Conservation (phyloP, 2,888 invertebrate genomes). For the Bedellia somnulentella region DNA sequence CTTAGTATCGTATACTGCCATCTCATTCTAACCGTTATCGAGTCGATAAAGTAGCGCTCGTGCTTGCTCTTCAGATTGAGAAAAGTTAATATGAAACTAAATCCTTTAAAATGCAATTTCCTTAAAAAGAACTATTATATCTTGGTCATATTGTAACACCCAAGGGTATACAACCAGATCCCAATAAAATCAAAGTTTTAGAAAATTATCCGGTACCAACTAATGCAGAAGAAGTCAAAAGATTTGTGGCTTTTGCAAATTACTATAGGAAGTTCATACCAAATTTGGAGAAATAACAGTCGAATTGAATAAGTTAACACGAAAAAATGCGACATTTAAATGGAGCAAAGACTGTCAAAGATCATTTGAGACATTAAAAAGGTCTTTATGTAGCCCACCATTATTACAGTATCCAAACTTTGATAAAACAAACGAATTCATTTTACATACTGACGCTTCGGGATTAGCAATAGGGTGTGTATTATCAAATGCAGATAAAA, state of each 20-base stretch:
- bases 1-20: too few relatives aligned
- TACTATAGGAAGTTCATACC: background rate
- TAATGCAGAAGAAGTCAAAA: background rate
- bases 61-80: too few relatives aligned
- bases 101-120: background rate
- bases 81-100: constrained; percentile 1
- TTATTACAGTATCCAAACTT: constrained; percentile 2
- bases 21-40: too few relatives aligned
- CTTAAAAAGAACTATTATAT: background rate
- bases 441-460: constrained; percentile 2
- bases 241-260: constrained; percentile 2
- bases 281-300: background rate
- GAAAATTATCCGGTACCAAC: background rate
- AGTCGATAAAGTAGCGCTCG: too few relatives aligned
- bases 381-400: background rate
- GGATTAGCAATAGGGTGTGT: background rate
- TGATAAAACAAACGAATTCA: background rate
- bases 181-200: constrained; percentile 10
- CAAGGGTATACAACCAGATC: background rate
- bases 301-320: too few relatives aligned
- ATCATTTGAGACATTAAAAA: background rate
- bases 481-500: background rate
- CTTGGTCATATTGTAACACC: background rate
- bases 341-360: constrained; percentile 1
- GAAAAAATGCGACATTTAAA: background rate